Conservation (phyloP, 2,113 vertebrate species). For the Naja naja region DNA sequence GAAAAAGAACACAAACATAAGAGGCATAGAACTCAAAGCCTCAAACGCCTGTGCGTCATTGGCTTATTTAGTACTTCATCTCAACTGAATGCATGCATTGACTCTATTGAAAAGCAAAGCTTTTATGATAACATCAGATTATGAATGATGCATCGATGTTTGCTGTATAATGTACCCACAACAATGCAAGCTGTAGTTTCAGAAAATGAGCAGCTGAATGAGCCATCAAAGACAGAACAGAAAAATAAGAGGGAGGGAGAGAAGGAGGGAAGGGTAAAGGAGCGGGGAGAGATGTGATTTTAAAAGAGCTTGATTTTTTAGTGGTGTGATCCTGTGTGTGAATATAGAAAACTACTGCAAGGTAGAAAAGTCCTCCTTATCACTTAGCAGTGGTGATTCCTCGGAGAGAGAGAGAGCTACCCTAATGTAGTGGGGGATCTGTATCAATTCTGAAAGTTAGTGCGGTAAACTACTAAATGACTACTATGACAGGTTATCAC, state of each 20-base stretch:
- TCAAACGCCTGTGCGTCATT: background rate
- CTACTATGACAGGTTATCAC: background rate
- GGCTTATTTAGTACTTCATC: background rate
- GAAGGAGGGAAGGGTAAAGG: background rate
- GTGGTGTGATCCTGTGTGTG: background rate
- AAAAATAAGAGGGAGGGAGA: background rate
- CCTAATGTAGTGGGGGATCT: background rate
- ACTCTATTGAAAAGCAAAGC: background rate
- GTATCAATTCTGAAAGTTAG: background rate
- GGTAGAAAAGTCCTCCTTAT: background rate
- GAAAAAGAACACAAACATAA: background rate
- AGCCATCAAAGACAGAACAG: background rate
- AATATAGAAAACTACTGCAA: background rate
- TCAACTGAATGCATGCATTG: background rate
- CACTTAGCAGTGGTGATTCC: background rate
- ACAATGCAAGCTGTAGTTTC: background rate
- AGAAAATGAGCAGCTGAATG: background rate
- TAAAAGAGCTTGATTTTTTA: background rate
- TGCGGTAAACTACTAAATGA: background rate
- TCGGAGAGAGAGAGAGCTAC: background rate
- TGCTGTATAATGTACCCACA: background rate
- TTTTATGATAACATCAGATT: background rate
- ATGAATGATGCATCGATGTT: background rate
- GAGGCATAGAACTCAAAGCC: background rate
- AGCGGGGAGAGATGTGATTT: background rate